Conservation (phyloP, 2,113 vertebrate species). For the Apus apus region DNA sequence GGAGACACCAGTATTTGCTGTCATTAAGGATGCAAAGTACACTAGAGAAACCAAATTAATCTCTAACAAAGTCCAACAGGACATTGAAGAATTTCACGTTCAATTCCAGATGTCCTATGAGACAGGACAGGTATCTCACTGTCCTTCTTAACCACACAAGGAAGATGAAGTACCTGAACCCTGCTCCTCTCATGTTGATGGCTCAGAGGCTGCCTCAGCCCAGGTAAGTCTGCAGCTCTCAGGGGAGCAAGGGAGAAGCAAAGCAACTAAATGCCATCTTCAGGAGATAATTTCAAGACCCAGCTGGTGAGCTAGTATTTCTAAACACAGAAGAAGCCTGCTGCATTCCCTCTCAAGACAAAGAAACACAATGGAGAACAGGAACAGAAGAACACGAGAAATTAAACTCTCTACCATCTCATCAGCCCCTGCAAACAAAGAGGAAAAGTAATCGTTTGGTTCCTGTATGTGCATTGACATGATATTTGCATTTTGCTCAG, state of each 20-base stretch:
- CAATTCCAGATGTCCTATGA: neutral
- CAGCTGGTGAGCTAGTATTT: neutral
- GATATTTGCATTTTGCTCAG: neutral
- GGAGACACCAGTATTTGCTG: neutral
- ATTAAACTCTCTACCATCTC: neutral
- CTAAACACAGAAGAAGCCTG: neutral
- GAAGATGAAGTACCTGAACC: neutral
- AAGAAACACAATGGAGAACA: neutral
- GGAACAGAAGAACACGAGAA: neutral
- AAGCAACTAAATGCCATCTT: neutral
- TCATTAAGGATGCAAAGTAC: neutral
- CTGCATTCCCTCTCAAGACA: neutral
- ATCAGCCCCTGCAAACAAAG: neutral
- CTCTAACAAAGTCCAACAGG: neutral
- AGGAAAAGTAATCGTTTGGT: neutral
- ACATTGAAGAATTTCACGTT: neutral
- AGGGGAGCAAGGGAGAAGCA: neutral
- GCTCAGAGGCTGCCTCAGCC: neutral
- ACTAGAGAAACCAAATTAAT: neutral
- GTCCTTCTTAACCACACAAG: neutral
- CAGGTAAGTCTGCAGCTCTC: neutral
- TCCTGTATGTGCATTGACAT: neutral
- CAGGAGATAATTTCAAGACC: neutral
- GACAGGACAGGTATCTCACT: neutral
- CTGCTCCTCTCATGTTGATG: fast-evolving